Base-by-base conservation (phyloP, 2,888 invertebrate species). In the Mythimna ferrago region DNA sequence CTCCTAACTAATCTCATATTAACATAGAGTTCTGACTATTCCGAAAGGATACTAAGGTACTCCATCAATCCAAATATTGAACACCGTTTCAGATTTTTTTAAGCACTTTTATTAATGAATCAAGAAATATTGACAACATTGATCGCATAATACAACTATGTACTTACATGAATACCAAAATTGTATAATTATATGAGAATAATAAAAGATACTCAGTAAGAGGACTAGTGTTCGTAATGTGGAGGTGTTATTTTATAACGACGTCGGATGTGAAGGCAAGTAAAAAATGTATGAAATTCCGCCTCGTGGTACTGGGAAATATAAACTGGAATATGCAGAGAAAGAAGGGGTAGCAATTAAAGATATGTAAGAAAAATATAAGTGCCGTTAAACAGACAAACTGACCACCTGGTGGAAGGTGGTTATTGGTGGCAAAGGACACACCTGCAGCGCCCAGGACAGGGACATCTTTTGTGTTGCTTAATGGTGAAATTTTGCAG, bases 201-300 rank as follows among this genome's bases (percentile, higher is more conserved):
- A 48, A 60, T 21, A 74, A 71, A 78, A 63, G 21, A 51, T 58
- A 69, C 66, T 63, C 56, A 60, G 66, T 70, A 44, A 38, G 65
- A 65, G 14, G 16, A 65, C 58, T 51, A 32, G 38, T 63, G n/a
- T 21, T 56, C 14, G 38, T 57, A 35, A 38, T 26, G 62, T 32
- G 48, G 44, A 71, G 38, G 58, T 69, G 73, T 56, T 65, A 35
- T 66, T 65, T 41, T 67, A 66, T 70, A 74, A 38, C 60, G 53
- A 69, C n/a, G 57, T 53, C 38, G 19, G 11, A 35, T 54, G 57
- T 57, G 51, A 26, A 10, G 48, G 21, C 41, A 48, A 38, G 56
- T 44, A 53, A n/a, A 66, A 70, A 68, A 71, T 54, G 11, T 69
- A 56, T 66, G 54, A 38, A 56, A 60, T 44, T 11, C n/a, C 48